phyloP scores from a whole-genome alignment of 2,113 vertebrate species.

The Gobiocypris rarus region DNA sequence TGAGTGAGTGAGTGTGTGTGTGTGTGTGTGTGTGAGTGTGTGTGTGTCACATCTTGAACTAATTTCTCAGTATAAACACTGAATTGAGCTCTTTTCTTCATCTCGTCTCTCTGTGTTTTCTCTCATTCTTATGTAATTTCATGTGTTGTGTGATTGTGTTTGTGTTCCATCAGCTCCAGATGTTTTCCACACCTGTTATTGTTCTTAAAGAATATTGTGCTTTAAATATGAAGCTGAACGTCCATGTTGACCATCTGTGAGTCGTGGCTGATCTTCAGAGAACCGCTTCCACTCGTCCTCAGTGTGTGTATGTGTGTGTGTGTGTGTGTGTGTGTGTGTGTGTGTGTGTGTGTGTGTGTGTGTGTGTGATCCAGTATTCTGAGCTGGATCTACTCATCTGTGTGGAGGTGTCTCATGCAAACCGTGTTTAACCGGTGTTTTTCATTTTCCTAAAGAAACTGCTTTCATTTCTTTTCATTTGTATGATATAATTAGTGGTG shows the following conservation, averaged over 20 bases:
- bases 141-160: conserved; percentile 2
- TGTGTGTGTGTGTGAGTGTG: background rate
- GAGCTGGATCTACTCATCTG: no score
- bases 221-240: background rate
- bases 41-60: background rate
- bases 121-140: background rate
- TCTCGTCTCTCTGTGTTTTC: background rate
- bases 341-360: no score
- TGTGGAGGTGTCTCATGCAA: no score
- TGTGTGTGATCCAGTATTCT: no score
- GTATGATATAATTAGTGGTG: background rate
- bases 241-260: background rate
- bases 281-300: background rate
- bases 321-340: no score
- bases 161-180: background rate
- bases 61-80: conserved; percentile 12
- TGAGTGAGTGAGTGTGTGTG: background rate
- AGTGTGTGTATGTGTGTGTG: no score
- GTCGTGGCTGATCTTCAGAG: background rate
- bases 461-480: background rate
- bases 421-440: no score
- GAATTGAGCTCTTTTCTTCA: background rate
- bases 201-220: background rate
- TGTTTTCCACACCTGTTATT: conserved; percentile 28
- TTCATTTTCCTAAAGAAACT: no score